These are phyloP conservation scores for Columba janthina DNA, from an alignment of 2,113 vertebrate species.

Conservation along the genomic window DNA sequence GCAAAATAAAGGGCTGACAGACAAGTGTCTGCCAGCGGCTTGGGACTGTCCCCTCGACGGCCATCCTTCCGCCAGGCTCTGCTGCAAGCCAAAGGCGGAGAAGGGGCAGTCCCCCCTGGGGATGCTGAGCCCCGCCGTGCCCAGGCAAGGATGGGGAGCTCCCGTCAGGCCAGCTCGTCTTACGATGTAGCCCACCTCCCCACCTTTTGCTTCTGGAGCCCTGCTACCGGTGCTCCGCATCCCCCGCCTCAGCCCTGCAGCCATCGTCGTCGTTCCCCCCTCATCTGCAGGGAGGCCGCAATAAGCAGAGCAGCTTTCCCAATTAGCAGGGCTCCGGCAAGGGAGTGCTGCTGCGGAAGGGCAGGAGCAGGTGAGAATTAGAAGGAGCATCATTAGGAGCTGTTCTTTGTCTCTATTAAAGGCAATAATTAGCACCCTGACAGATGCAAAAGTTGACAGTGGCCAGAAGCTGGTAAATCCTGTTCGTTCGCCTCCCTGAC, in stretches of 20 bases:
- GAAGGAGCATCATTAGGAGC: slow-evolving; percentile 68
- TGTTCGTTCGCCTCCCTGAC: background rate
- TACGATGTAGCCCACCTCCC: background rate
- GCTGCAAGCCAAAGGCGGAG: background rate
- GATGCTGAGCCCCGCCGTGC: background rate
- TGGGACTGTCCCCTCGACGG: accelerated
- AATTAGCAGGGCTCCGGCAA: slow-evolving; percentile 46
- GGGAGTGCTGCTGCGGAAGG: slow-evolving; percentile 28
- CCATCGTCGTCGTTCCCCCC: background rate
- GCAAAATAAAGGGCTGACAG: accelerated
- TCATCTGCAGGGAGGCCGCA: background rate
- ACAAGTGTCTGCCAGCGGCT: background rate
- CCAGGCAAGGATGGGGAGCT: no score
- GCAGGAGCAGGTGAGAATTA: slow-evolving; percentile 70
- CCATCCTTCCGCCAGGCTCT: background rate
- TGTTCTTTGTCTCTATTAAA: slow-evolving; percentile 68
- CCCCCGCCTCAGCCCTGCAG: background rate
- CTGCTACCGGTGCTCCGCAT: background rate
- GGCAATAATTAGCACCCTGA: slow-evolving; percentile 69
- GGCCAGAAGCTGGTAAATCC: slow-evolving; percentile 28
- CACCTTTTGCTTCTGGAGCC: background rate
- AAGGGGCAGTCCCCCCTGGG: background rate
- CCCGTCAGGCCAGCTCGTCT: background rate
- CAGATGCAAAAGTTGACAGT: slow-evolving; percentile 63
- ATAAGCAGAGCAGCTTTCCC: slow-evolving; percentile 44